Conservation (phyloP, 2,888 invertebrate species). For the Hylaea fasciaria region DNA sequence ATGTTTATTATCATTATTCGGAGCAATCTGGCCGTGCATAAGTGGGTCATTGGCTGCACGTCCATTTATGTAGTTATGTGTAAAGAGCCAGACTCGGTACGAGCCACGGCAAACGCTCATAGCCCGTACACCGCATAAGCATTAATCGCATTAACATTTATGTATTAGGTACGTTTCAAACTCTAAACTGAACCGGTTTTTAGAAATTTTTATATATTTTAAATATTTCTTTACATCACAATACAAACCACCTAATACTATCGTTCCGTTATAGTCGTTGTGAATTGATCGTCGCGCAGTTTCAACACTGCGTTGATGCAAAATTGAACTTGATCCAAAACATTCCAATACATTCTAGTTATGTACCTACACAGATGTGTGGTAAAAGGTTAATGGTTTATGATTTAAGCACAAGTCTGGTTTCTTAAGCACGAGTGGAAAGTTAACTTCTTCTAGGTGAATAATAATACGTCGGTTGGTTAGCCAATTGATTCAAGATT, state of each 20-base stretch:
- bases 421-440: conserved; percentile 21
- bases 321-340: neutral
- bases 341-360: neutral
- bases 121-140: conserved; percentile 7
- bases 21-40: conserved; percentile 61
- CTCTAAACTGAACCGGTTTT: conserved; percentile 1
- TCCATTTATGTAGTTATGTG: conserved; percentile 76
- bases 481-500: conserved; percentile 11
- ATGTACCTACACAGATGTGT: conserved; percentile 14
- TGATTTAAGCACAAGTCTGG: conserved; percentile 13
- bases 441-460: conserved; percentile 12
- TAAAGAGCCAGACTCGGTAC: conserved; percentile 44
- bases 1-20: conserved; percentile 61
- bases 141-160: conserved; percentile 2
- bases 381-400: conserved; percentile 23
- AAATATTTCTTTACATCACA: neutral
- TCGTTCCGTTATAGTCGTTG: neutral
- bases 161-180: conserved; percentile 10
- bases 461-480: conserved; percentile 9
- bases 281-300: neutral
- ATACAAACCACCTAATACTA: too few species aligned
- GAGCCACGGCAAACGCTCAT: conserved; percentile 1
- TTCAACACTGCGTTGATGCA: neutral
- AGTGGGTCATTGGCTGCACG: conserved; percentile 82
- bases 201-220: neutral